Conservation (phyloP, 2,113 vertebrate genomes). For the Anseranas semipalmata region DNA sequence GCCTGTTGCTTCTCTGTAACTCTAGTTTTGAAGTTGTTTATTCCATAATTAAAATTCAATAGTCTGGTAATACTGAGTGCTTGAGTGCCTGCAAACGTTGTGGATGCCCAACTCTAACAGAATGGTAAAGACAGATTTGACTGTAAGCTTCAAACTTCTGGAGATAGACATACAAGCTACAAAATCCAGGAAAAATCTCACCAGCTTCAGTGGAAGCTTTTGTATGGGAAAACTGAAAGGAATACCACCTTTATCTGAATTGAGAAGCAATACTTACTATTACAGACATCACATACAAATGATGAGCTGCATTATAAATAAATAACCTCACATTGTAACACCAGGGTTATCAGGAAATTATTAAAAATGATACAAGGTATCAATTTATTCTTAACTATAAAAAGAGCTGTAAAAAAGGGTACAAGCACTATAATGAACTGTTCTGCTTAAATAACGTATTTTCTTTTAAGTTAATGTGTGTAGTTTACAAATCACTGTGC, state of each 20-base stretch:
- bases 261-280: neutral
- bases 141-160: neutral
- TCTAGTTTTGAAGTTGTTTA: neutral
- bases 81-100: neutral
- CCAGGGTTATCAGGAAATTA: conserved; percentile 35
- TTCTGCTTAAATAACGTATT: conserved; percentile 47
- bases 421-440: conserved; percentile 37
- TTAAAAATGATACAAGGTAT: conserved; percentile 66
- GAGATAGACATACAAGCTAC: neutral
- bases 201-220: conserved; percentile 6
- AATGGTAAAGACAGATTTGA: neutral
- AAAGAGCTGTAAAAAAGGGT: neutral
- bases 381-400: conserved; percentile 10
- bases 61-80: neutral
- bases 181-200: neutral
- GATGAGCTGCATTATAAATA: conserved; percentile 58
- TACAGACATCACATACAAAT: conserved; percentile 40
- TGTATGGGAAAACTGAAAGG: neutral
- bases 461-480: neutral
- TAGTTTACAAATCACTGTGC: conserved; percentile 63
- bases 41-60: neutral
- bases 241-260: neutral
- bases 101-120: neutral
- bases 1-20: neutral
- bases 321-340: conserved; percentile 64